These are phyloP conservation scores for Allobates femoralis DNA, from an alignment of 2,797 vertebrate genomes.

Conservation along the genomic window DNA sequence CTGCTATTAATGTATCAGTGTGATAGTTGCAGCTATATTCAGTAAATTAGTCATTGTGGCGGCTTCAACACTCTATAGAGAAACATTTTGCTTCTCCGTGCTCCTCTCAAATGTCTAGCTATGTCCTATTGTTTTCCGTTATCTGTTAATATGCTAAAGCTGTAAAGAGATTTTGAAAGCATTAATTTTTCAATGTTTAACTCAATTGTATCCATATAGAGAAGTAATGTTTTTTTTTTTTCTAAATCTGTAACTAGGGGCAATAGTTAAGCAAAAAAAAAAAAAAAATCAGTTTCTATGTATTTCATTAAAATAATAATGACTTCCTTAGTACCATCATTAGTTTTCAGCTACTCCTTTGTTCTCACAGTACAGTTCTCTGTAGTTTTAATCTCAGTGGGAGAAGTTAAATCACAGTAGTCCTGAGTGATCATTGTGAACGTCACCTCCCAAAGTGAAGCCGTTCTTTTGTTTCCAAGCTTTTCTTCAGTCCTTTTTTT, in stretches of 20 bases:
- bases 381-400: constrained; percentile 29
- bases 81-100: too few relatives aligned
- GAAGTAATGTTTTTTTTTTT: neutral
- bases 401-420: neutral
- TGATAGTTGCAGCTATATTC: too few relatives aligned
- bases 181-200: too few relatives aligned
- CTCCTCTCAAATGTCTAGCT: too few relatives aligned
- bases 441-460: neutral
- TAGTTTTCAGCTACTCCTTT: constrained; percentile 5
- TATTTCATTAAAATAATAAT: constrained; percentile 38
- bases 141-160: too few relatives aligned
- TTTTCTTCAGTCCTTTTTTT: neutral
- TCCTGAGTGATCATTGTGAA: neutral
- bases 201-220: neutral
- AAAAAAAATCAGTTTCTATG: neutral
- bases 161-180: too few relatives aligned
- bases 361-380: constrained; percentile 4
- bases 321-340: constrained; percentile 1
- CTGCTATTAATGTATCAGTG: neutral
- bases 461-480: constrained; percentile 6
- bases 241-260: neutral
- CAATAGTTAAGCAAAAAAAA: neutral
- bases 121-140: too few relatives aligned
- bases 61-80: too few relatives aligned
- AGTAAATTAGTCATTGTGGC: too few relatives aligned